These are phyloP conservation scores for Philopotamus ludificatus DNA, from an alignment of 1,140 invertebrate species.

Conservation along the genomic window DNA sequence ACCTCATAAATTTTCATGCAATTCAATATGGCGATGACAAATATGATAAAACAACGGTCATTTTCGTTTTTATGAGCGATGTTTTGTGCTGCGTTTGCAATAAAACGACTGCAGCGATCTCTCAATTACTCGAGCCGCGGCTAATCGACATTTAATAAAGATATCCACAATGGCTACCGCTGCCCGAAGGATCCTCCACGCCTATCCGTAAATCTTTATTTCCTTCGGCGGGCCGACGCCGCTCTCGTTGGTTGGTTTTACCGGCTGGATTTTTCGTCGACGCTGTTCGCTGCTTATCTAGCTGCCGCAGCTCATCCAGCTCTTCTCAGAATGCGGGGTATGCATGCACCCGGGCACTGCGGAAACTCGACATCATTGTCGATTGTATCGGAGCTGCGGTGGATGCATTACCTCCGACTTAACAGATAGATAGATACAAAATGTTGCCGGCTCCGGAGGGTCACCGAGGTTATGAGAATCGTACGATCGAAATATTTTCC, in stretches of 20 bases:
- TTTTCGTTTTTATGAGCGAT: neutral
- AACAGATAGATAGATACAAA: slow-evolving; percentile 28
- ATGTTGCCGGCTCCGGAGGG: slow-evolving; percentile 26
- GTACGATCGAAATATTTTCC: slow-evolving; percentile 38
- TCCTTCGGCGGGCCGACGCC: neutral
- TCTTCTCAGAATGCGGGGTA: slow-evolving; percentile 8
- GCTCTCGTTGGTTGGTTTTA: neutral
- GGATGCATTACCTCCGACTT: slow-evolving; percentile 33
- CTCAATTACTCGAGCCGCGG: slow-evolving; percentile 15
- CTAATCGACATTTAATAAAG: slow-evolving; percentile 27
- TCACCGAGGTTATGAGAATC: slow-evolving; percentile 39
- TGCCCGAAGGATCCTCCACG: neutral
- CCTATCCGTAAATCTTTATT: neutral
- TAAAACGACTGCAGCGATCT: slow-evolving; percentile 7
- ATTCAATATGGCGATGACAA: neutral
- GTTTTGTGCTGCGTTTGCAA: neutral
- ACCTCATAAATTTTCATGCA: too few relatives aligned
- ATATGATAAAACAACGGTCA: too few relatives aligned
- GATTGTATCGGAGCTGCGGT: slow-evolving; percentile 36
- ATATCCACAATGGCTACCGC: slow-evolving; percentile 11
- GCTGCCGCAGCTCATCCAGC: neutral
- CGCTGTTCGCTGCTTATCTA: slow-evolving; percentile 5
- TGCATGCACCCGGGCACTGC: slow-evolving; percentile 23
- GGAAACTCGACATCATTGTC: slow-evolving; percentile 38
- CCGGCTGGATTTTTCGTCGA: neutral